These are phyloP conservation scores for Hymenopus coronatus DNA, from an alignment of 2,888 invertebrate genomes.

Conservation along the genomic window DNA sequence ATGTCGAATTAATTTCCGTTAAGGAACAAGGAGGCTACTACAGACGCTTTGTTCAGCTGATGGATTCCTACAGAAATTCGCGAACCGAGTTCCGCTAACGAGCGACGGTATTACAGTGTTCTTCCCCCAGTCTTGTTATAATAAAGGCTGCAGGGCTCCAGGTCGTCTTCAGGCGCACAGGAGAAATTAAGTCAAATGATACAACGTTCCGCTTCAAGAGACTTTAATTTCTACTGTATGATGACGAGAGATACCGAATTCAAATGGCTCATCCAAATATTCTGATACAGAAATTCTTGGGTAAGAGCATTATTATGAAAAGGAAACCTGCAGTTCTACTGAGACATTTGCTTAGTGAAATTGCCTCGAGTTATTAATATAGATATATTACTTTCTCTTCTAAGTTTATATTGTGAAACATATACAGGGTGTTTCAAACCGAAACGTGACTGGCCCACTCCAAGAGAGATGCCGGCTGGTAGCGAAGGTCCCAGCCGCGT, in stretches of 20 bases:
- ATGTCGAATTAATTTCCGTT: neutral
- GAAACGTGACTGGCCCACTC: too few relatives aligned
- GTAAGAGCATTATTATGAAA: too few relatives aligned
- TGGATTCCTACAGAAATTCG: neutral
- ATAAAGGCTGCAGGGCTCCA: neutral
- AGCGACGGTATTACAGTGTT: neutral
- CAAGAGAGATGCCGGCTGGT: too few relatives aligned
- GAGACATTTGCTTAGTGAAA: too few relatives aligned
- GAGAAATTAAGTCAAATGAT: neutral
- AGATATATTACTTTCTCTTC: too few relatives aligned
- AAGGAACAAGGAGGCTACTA: neutral
- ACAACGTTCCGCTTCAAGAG: neutral
- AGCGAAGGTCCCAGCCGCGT: too few relatives aligned
- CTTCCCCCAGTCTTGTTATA: neutral
- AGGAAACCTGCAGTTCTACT: too few relatives aligned
- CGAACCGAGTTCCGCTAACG: neutral
- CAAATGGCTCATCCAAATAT: neutral
- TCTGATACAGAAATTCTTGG: neutral
- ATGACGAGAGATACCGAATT: neutral
- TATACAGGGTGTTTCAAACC: too few relatives aligned
- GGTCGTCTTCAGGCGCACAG: neutral
- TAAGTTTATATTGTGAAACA: too few relatives aligned
- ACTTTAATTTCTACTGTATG: neutral
- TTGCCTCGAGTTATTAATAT: too few relatives aligned
- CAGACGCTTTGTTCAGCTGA: neutral